Percentiles rank a stretch among this genome's conserved stretches.
phyloP scores from a whole-genome alignment of 2,797 vertebrate genomes.

The Ctenopoma kingsleyae region DNA sequence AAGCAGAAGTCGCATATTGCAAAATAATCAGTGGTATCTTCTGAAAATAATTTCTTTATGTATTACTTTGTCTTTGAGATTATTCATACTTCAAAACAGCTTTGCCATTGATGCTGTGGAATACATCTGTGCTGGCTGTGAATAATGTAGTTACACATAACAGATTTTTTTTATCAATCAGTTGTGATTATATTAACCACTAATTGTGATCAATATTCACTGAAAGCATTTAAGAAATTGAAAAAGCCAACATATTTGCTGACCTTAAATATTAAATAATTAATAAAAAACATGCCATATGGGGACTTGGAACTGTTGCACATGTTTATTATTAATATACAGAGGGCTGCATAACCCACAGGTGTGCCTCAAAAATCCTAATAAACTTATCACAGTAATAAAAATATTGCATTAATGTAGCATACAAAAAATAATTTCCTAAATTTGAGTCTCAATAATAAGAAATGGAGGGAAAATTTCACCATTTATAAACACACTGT shows the following conservation, averaged over 20 bases:
- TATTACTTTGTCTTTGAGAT: too few relatives aligned
- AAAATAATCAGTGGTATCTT: slow-evolving; percentile 16
- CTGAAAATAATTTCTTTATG: background rate
- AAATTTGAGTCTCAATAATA: slow-evolving; percentile 38
- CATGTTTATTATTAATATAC: slow-evolving; percentile 42
- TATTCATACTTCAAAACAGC: too few relatives aligned
- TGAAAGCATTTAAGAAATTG: too few relatives aligned
- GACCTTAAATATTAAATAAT: background rate
- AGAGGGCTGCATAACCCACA: slow-evolving; percentile 22
- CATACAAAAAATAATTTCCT: slow-evolving; percentile 59
- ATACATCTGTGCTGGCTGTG: background rate
- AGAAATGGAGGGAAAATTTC: slow-evolving; percentile 24
- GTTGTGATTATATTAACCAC: too few relatives aligned
- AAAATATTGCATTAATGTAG: slow-evolving; percentile 45
- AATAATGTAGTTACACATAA: background rate
- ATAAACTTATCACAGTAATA: slow-evolving; percentile 36
- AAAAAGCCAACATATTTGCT: background rate
- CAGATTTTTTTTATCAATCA: background rate
- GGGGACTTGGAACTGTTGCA: slow-evolving; percentile 24
- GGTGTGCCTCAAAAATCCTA: slow-evolving; percentile 5
- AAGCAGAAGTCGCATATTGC: slow-evolving; percentile 42
- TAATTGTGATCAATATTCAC: too few relatives aligned
- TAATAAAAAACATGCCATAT: background rate
- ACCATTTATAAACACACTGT: slow-evolving; percentile 36
- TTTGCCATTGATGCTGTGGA: too few relatives aligned